Percentiles rank a stretch among this genome's conserved stretches.
Conservation (phyloP, 2,888 invertebrate genomes). For the Lasius platythorax region DNA sequence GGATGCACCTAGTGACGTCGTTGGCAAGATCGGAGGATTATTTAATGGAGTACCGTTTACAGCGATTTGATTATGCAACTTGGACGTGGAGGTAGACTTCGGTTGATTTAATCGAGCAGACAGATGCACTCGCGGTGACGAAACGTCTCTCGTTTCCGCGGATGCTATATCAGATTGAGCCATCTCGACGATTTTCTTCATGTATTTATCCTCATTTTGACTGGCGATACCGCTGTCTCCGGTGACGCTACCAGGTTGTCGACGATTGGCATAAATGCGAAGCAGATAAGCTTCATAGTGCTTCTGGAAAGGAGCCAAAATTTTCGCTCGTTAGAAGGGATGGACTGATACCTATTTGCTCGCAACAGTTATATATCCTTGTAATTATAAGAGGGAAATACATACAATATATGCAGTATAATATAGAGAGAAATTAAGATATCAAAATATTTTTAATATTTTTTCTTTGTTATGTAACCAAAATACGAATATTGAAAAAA, state of each 20-base stretch:
- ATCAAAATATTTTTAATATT: background rate
- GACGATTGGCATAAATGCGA: constrained; percentile 70
- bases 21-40: constrained; percentile 16
- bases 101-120: constrained; percentile 23
- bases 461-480: background rate
- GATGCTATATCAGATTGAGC: constrained; percentile 25
- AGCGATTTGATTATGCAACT: constrained; percentile 6
- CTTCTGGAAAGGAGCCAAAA: constrained; percentile 77
- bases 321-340: background rate
- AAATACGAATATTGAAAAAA: background rate
- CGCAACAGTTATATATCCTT: background rate
- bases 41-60: background rate
- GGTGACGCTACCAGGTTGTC: constrained; percentile 69
- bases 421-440: background rate
- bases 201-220: constrained; percentile 72
- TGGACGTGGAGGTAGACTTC: background rate
- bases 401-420: background rate
- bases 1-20: background rate
- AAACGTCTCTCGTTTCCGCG: constrained; percentile 31
- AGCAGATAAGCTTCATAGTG: constrained; percentile 80
- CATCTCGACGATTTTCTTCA: background rate
- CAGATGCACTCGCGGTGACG: constrained; percentile 14
- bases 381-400: background rate
- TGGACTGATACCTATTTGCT: background rate
- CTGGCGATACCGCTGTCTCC: constrained; percentile 79